Base-by-base conservation (phyloP, 92 coral and sea anemone genomes). In the Parazoanthus atlanticus region DNA sequence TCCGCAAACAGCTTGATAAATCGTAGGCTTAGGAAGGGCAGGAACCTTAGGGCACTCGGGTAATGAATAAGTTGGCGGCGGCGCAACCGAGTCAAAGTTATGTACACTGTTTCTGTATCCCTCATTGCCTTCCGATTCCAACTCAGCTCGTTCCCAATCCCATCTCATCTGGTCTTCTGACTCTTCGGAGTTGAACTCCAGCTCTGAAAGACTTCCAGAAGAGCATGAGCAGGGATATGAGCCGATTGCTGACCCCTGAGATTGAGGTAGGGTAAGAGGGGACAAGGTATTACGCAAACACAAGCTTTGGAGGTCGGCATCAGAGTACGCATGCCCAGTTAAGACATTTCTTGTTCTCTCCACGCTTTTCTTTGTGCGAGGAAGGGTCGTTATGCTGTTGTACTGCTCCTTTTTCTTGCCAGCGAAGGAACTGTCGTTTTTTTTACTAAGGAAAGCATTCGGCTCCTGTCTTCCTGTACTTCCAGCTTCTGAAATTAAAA, bases 61-160 rank as follows among this genome's bases (percentile, higher is more conserved):
- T 23, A 84, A 47, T n/a, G 87, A 84, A 46, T 70, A 70, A 0
- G 65, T 70, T 28, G 87, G 87, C 28, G 87, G 87, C 15, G 58
- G 17, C 41, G 8, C 61, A 32, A 26, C 10, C 8, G 79, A n/a
- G 25, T 46, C 66, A 30, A 47, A 41, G 28, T 31, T 72, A 19
- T 56, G 71, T 16, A 15, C 79, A 15, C 23, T 43, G 65, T 49
- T 49, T 41, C 61, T 52, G 38, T 26, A 78, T 19, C 65, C 23
- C 23, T 32, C 34, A 26, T 49, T 41, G 13, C 16, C 21, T 16
- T 21, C 33, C 12, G 64, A 26, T 74, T 31, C 25, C 78, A 2
- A 74, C 34, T 13, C 43, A 73, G 23, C 41, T 41, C 64, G 40
- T 6, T 40, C 67, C 38, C 43, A 28, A 34, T 23, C 28, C 49